Evolutionary conservation across 2,797 vertebrate species (phyloP).

Genomic region (Siniperca undulata): DNA sequence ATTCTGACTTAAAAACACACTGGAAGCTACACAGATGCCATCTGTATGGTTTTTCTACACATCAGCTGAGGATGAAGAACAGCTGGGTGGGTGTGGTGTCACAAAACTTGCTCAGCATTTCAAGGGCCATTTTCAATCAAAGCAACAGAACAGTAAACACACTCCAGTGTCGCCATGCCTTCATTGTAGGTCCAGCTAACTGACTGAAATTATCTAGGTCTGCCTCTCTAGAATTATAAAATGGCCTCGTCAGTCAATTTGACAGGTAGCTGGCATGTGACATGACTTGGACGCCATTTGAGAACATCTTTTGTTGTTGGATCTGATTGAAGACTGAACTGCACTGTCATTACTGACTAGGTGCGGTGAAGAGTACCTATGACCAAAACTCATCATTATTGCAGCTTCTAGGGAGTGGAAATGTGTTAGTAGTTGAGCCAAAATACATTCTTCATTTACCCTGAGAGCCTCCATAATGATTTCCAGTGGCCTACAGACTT

Average conservation of each 20-base stretch:
- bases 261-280: not conserved
- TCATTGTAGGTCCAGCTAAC: not conserved
- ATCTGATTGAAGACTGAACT: not conserved
- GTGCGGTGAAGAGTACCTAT: not conserved
- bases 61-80: constrained; percentile 6
- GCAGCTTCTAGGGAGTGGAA: not conserved
- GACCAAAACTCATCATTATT: not conserved
- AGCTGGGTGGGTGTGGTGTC: not conserved
- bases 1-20: not conserved
- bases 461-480: not conserved
- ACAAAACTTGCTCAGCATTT: not conserved
- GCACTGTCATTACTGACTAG: not conserved
- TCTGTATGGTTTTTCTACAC: not conserved
- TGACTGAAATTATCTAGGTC: not conserved
- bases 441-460: not conserved
- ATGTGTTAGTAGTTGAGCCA: not conserved
- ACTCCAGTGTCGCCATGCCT: not conserved
- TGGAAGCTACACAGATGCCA: not conserved
- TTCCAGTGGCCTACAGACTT: not conserved
- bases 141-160: not conserved
- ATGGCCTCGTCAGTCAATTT: not conserved
- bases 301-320: not conserved
- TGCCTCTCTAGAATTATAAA: not conserved
- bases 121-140: not conserved
- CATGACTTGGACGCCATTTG: not conserved